Evolutionary conservation across 2,888 invertebrate genomes (phyloP), one percentile per base, ranked within the genome.

Genomic region (Amblyteles armatorius): DNA sequence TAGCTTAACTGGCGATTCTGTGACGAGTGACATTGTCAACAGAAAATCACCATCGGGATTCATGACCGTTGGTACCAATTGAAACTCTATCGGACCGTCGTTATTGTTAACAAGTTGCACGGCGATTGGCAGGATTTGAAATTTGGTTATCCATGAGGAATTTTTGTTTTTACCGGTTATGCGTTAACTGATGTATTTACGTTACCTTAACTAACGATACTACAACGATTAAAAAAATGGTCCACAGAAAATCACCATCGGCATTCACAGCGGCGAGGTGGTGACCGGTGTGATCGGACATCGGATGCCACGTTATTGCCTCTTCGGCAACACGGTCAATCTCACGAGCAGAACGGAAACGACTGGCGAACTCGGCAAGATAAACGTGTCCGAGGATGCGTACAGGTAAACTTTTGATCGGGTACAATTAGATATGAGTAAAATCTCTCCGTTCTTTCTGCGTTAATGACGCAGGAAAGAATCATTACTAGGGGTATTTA

Each of bases 201-300:
- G 40, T 40, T 11, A 40, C 2, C 0, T 40, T 11, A 9, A 40
- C 11, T 11, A 40, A 0, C 40, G 40, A 40, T 40, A 11, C 11
- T 40, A 0, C 40, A 40, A 11, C 11, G 40, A 40, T 11, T 2
- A 11, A 40, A 2, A 2, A 0, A 40, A 40, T 11, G 48, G 22
- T 55, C 36, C 2, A 79, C 94, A 98, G 98, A 96, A 97, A 95
- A 97, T 99, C 86, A 98, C 98, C 22, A 98, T 99, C 91, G 98
- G 98, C 3, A 98, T 99, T 87, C 98, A 99, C 92, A 97, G 98
- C 2, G 98, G 98, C 0, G 98, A 98, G 93, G 98, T 98, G 26
- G 98, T 99, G 74, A 98, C 98, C 0, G 98, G 98, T 16, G 98
- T 98, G 7, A 98, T 98, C 87, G 98, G 98, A 2, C 98, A 98